Conservation (phyloP, 2,113 vertebrate species). For the Rhynchopsitta pachyrhyncha region DNA sequence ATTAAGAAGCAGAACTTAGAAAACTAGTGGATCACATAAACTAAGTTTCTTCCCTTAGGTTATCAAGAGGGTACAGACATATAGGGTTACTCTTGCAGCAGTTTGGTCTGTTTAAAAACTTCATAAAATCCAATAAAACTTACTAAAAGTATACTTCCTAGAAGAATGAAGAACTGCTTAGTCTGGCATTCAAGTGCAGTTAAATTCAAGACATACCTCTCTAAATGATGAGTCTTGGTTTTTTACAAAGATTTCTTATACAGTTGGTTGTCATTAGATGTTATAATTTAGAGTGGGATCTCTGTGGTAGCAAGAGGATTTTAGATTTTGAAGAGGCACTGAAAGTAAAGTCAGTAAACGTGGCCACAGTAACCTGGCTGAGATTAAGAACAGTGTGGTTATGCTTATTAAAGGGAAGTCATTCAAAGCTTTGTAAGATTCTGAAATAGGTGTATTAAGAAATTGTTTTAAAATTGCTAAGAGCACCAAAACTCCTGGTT, state of each 20-base stretch:
- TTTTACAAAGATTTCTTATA: background rate
- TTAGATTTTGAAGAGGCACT: background rate
- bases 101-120: background rate
- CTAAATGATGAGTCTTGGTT: background rate
- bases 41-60: background rate
- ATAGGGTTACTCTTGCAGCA: background rate
- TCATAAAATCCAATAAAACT: background rate
- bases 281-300: background rate
- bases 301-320: background rate
- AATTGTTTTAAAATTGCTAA: background rate
- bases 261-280: background rate
- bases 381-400: background rate
- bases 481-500: background rate
- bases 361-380: background rate
- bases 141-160: background rate
- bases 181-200: background rate
- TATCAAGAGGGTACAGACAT: background rate
- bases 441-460: background rate
- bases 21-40: background rate
- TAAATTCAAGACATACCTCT: background rate
- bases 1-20: background rate
- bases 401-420: background rate
- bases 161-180: background rate
- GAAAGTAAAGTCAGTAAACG: background rate
- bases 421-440: background rate